Evolutionary conservation across 2,113 vertebrate species (phyloP).

Genomic region (Furnarius figulus): DNA sequence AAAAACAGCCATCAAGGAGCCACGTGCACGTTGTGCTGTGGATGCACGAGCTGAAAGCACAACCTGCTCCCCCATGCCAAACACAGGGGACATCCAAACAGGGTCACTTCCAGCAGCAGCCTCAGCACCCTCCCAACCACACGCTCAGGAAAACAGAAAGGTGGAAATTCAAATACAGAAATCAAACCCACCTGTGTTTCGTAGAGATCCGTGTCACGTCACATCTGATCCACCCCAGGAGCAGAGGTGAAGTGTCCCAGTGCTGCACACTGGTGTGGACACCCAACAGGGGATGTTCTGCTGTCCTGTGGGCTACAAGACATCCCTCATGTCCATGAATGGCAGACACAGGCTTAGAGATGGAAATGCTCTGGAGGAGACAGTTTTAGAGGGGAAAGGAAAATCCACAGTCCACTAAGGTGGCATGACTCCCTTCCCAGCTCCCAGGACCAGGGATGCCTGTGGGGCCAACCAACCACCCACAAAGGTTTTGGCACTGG

Average conservation of each 20-base stretch:
- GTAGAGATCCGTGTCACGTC: accelerated
- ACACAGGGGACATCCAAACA: not conserved
- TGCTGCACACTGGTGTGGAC: no score
- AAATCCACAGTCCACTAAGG: not conserved
- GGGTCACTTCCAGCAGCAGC: not conserved
- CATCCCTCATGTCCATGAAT: accelerated
- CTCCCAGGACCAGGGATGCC: not conserved
- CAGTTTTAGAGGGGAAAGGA: accelerated
- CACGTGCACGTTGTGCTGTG: not conserved
- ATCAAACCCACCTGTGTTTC: accelerated
- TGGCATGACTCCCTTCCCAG: not conserved
- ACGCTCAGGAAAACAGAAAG: accelerated
- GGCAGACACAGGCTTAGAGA: not conserved
- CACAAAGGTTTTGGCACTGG: not conserved
- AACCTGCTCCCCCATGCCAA: accelerated
- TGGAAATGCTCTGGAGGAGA: not conserved
- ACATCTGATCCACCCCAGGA: not conserved
- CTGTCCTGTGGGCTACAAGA: no score
- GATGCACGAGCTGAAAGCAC: not conserved
- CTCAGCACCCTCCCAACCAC: not conserved
- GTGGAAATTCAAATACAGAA: accelerated
- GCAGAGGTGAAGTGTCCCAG: not conserved
- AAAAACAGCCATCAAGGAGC: not conserved
- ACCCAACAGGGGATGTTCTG: not conserved
- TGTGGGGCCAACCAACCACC: no score